Percentiles rank a stretch among this genome's conserved stretches.
Evolutionary conservation across 2,113 vertebrate species (phyloP).

Genomic region (Chiloscyllium plagiosum): DNA sequence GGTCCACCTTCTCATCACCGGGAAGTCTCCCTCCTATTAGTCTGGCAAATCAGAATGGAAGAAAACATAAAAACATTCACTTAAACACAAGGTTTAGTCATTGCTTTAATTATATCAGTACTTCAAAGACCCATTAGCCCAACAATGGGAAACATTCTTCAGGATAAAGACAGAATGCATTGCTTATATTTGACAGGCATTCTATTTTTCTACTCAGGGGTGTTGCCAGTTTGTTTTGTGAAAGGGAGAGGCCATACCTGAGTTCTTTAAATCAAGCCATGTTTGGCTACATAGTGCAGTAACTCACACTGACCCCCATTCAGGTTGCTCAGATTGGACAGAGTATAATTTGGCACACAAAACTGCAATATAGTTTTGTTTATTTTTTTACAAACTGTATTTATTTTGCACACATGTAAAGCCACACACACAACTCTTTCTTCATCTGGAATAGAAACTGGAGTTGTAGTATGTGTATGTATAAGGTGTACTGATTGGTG

Average conservation of each 20-base stretch:
- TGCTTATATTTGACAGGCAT: not conserved
- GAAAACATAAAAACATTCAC: not conserved
- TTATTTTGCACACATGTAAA: constrained; percentile 25
- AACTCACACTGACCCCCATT: not conserved
- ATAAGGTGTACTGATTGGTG: not conserved
- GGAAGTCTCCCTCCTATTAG: not conserved
- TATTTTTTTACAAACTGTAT: constrained; percentile 21
- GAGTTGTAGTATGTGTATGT: not conserved
- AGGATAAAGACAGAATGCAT: not conserved
- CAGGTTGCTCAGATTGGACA: not conserved
- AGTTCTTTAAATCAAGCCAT: constrained; percentile 4
- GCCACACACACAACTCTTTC: constrained; percentile 16
- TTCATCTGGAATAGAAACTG: not conserved
- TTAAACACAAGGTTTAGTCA: not conserved
- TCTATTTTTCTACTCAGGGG: not conserved
- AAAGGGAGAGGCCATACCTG: constrained; percentile 10
- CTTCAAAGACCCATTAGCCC: not conserved
- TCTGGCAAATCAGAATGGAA: not conserved
- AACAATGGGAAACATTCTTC: not conserved
- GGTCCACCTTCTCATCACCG: not conserved
- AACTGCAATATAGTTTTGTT: not conserved
- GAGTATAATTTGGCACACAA: not conserved
- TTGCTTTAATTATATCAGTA: not conserved
- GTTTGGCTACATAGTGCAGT: not conserved
- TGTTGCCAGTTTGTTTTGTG: constrained; percentile 24